Evolutionary conservation across 1,140 invertebrate genomes (phyloP).

Genomic region (Drosophila elegans): DNA sequence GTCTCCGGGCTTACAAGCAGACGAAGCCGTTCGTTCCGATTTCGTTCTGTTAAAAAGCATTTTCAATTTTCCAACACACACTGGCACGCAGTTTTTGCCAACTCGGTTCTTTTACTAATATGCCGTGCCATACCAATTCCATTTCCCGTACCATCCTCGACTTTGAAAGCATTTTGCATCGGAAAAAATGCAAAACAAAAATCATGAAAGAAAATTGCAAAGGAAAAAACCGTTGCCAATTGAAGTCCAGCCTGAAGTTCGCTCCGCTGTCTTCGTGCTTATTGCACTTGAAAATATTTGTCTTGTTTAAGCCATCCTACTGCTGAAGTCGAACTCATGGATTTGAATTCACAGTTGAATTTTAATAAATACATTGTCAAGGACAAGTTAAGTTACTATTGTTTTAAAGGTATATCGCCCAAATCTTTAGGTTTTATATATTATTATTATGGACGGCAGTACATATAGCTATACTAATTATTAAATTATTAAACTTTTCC

Average conservation of each 20-base stretch:
- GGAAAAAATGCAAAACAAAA: constrained; percentile 9
- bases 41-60: constrained; percentile 66
- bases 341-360: too few species aligned
- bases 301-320: too few species aligned
- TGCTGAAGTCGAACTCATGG: too few species aligned
- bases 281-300: constrained; percentile 1
- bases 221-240: constrained; percentile 40
- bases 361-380: too few species aligned
- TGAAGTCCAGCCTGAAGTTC: constrained; percentile 15
- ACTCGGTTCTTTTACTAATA: constrained; percentile 67
- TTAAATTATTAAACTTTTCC: too few species aligned
- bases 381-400: too few species aligned
- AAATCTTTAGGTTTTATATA: background rate
- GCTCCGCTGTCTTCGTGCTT: constrained; percentile 1
- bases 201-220: constrained; percentile 34
- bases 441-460: too few species aligned
- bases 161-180: constrained; percentile 54
- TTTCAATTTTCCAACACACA: constrained; percentile 57
- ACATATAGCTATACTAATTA: too few species aligned
- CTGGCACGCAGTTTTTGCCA: constrained; percentile 42
- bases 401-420: too few species aligned
- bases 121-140: constrained; percentile 29
- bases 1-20: constrained; percentile 18
- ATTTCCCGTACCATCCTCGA: constrained; percentile 11
- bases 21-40: constrained; percentile 21